Evolutionary conservation across 2,797 vertebrate species (phyloP), one percentile per base, ranked within the genome.

Genomic region (Sebastes kiyomatsui): DNA sequence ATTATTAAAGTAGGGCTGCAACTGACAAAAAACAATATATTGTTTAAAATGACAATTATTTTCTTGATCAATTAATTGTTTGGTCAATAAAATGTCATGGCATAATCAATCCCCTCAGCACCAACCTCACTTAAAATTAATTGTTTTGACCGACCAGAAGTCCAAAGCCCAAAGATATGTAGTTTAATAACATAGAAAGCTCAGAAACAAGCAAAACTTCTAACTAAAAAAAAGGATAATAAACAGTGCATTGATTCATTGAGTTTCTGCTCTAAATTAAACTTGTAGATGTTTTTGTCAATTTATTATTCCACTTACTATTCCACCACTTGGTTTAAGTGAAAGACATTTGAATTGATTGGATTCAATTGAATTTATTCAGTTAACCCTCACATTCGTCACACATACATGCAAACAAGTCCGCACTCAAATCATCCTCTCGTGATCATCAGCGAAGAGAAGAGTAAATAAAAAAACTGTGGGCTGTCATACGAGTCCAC

Each of bases 391-490:
- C 49, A 49, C 67, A 58, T 14, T 3, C 13, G 20, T 60, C 65
- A 27, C 65, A 27, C 28, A 30, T 23, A 54, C 67, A 55, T 12
- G 9, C 72, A 62, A 46, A 76, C 54, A 60, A 20, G 42, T 14
- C 42, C 10, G 11, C 70, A 16, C 75, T 74, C 49, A 54, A 58
- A 54, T 74, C 70, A 58, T 20, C 30, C 59, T 27, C 2, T 49
- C 32, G 22, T 32, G 0, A 79, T 82, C 69, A 42, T 82, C 69
- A 35, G 61, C 4, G 7, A 2, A 49, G 38, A 58, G 25, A 52
- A 9, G 56, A 68, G 62, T 76, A 76, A 86, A 88, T 55, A 23
- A 71, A 81, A 69, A 69, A 18, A 73, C 25, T 32, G 5, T 11
- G 74, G 3, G 58, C 68, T 72, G 69, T 82, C 54, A 72, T n/a